A percentile compares a stretch with the other conserved stretches of the same genome.
Conservation (phyloP, 2,113 vertebrate species). For the Anoura caudifer region DNA sequence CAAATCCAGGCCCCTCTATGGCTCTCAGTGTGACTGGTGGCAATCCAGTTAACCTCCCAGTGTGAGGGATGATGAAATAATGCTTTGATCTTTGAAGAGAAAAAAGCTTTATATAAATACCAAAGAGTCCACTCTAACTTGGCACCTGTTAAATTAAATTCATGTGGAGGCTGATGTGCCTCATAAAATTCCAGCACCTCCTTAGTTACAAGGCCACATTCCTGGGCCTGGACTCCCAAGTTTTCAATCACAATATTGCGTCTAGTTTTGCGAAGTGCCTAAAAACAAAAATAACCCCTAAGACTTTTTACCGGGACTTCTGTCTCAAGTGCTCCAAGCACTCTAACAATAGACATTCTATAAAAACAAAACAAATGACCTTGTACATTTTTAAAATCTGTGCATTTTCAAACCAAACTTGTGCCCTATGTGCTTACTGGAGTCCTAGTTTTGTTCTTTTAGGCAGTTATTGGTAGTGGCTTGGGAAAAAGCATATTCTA, state of each 20-base stretch:
- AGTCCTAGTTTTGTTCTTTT: not conserved
- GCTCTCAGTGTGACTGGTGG: not conserved
- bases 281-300: slow-evolving; percentile 37
- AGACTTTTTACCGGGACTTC: slow-evolving; percentile 14
- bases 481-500: not conserved
- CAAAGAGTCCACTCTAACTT: not conserved
- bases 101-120: slow-evolving; percentile 42
- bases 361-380: not conserved
- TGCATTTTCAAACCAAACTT: slow-evolving; percentile 42
- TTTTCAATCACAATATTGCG: slow-evolving; percentile 17
- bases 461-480: not conserved
- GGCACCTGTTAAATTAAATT: slow-evolving; percentile 27
- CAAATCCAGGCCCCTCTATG: not conserved
- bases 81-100: slow-evolving; percentile 54
- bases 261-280: slow-evolving; percentile 38
- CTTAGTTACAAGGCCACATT: not conserved
- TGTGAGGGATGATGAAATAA: slow-evolving; percentile 55
- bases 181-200: not conserved
- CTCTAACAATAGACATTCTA: not conserved
- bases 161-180: not conserved
- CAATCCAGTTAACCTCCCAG: slow-evolving; percentile 49
- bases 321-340: slow-evolving; percentile 30
- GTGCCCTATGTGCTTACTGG: not conserved
- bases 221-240: not conserved
- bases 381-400: slow-evolving; percentile 51